These are phyloP conservation scores for Schizothorax lantsangensis DNA, from an alignment of 2,797 vertebrate genomes.

Conservation along the genomic window DNA sequence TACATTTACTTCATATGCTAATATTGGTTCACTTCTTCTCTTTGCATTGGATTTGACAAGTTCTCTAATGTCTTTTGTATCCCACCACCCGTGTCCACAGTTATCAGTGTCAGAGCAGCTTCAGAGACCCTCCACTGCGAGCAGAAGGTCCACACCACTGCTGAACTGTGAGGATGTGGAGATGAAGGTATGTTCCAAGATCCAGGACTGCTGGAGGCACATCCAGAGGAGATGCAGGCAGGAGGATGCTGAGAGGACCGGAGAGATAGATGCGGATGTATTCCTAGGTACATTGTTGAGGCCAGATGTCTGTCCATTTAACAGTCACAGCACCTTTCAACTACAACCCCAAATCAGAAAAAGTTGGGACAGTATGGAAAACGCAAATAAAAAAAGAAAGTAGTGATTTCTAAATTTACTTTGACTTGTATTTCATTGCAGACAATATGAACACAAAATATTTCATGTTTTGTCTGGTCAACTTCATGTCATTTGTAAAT, in stretches of 20 bases:
- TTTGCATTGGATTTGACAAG: not conserved
- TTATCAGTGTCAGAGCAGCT: not conserved
- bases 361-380: too few species aligned
- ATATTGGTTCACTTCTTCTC: not conserved
- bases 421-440: too few species aligned
- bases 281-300: conserved; percentile 52
- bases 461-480: too few species aligned
- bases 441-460: too few species aligned
- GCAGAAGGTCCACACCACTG: conserved; percentile 36
- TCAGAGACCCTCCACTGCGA: conserved; percentile 36
- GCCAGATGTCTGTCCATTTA: not conserved
- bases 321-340: not conserved
- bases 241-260: conserved; percentile 65
- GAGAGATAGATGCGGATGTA: conserved; percentile 55
- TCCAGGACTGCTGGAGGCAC: conserved; percentile 76
- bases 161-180: conserved; percentile 72
- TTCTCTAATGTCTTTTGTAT: not conserved
- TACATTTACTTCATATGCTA: not conserved
- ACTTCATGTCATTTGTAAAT: too few species aligned
- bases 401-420: too few species aligned
- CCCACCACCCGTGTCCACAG: conserved; percentile 7
- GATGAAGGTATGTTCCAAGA: conserved; percentile 67
- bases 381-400: too few species aligned
- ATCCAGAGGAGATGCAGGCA: conserved; percentile 75
- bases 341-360: too few species aligned